Evolutionary conservation across 1,140 invertebrate species (phyloP).

Genomic region (Drosophila pseudoananassae): DNA sequence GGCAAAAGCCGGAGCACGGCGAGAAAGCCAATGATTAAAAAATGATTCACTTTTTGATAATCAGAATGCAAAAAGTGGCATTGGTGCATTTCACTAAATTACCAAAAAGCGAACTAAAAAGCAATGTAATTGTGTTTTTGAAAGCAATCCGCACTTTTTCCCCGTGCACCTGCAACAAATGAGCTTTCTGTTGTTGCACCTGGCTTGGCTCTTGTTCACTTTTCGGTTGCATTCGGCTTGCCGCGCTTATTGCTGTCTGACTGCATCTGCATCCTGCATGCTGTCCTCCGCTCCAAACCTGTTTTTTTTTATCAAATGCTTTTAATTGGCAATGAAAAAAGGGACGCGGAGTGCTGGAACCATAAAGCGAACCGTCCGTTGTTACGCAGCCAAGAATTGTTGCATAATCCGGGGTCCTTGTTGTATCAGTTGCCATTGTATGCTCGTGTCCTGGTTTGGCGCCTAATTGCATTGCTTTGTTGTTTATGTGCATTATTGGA

Average conservation of each 20-base stretch:
- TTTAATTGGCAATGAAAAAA: slow-evolving; percentile 73
- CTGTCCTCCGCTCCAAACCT: slow-evolving; percentile 36
- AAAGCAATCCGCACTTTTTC: background rate
- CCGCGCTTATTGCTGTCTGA: slow-evolving; percentile 39
- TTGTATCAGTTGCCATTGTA: slow-evolving; percentile 3
- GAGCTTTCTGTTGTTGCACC: slow-evolving; percentile 27
- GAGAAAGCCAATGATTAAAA: slow-evolving; percentile 14
- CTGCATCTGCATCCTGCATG: slow-evolving; percentile 19
- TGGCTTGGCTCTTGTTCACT: slow-evolving; percentile 15
- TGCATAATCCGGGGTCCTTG: slow-evolving; percentile 39
- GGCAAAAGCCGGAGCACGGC: slow-evolving; percentile 12
- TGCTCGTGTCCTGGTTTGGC: slow-evolving; percentile 5
- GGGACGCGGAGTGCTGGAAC: slow-evolving; percentile 1
- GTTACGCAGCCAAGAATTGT: slow-evolving; percentile 38
- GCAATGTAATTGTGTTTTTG: no score
- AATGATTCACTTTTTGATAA: background rate
- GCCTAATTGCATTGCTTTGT: slow-evolving; percentile 60
- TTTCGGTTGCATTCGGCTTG: slow-evolving; percentile 1
- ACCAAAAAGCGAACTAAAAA: background rate
- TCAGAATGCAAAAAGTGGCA: background rate
- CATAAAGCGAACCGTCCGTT: slow-evolving; percentile 15
- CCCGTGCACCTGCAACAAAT: slow-evolving; percentile 34
- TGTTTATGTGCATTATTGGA: slow-evolving; percentile 50
- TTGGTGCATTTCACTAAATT: background rate
- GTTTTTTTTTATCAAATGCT: slow-evolving; percentile 73